Conservation (phyloP, 2,797 vertebrate genomes). For the Pterois miles region DNA sequence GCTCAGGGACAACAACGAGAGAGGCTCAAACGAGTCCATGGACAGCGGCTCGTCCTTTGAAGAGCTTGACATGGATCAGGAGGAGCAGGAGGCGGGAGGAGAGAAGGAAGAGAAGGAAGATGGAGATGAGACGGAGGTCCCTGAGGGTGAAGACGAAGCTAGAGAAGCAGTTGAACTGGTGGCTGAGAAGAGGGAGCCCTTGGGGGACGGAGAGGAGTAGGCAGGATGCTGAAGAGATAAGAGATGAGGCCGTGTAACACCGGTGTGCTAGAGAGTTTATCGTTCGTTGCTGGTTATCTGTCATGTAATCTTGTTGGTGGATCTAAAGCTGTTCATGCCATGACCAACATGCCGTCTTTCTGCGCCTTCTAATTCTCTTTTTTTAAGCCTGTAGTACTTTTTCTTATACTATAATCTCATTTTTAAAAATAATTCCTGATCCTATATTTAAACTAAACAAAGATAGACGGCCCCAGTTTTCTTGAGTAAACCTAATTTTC, state of each 20-base stretch:
- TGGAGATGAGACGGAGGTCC: constrained; percentile 29
- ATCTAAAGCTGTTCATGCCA: constrained; percentile 59
- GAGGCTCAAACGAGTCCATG: constrained; percentile 84
- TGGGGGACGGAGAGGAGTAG: constrained; percentile 84
- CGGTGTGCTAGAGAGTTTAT: constrained; percentile 52
- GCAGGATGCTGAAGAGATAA: constrained; percentile 47
- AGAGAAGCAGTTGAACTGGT: constrained; percentile 59
- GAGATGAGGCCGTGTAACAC: constrained; percentile 34
- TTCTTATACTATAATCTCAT: constrained; percentile 42
- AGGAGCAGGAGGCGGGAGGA: constrained; percentile 70
- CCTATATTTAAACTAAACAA: constrained; percentile 22
- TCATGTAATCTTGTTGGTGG: constrained; percentile 65
- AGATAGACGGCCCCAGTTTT: not conserved
- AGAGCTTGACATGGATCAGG: constrained; percentile 93
- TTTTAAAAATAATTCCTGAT: constrained; percentile 16
- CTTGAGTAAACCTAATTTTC: constrained; percentile 1
- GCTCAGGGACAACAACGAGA: constrained; percentile 76
- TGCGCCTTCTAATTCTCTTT: constrained; percentile 48
- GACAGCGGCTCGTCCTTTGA: constrained; percentile 96
- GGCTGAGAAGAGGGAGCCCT: constrained; percentile 71
- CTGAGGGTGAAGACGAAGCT: constrained; percentile 69
- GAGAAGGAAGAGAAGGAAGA: constrained; percentile 39
- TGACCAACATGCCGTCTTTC: constrained; percentile 61
- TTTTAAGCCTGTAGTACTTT: constrained; percentile 43
- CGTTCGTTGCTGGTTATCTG: constrained; percentile 65